Conservation (phyloP, 2,113 vertebrate genomes). For the Cebus imitator region DNA sequence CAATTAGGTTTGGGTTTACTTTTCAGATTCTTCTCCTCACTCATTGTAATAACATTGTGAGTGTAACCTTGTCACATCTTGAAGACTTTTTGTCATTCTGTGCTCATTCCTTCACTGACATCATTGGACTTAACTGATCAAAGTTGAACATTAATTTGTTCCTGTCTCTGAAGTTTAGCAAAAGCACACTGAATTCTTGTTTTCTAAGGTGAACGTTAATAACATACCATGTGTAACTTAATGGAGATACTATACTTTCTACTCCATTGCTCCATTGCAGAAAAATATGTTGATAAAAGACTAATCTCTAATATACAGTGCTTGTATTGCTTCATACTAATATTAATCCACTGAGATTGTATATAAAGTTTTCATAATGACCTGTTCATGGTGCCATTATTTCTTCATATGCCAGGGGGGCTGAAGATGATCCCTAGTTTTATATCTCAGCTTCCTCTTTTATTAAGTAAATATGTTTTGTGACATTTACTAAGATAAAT, state of each 20-base stretch:
- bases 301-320: not conserved
- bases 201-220: not conserved
- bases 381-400: not conserved
- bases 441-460: not conserved
- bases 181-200: not conserved
- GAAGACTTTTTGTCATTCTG: not conserved
- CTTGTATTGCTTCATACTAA: not conserved
- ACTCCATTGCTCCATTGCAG: not conserved
- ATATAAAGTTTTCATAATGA: not conserved
- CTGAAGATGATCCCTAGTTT: not conserved
- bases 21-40: not conserved
- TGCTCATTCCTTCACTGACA: not conserved
- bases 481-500: slow-evolving; percentile 5
- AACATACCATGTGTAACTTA: not conserved
- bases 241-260: not conserved
- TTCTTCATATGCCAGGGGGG: not conserved
- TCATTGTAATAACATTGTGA: not conserved
- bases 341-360: not conserved
- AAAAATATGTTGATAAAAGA: not conserved
- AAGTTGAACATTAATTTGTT: not conserved
- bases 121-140: not conserved
- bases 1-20: not conserved
- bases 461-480: not conserved
- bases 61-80: not conserved
- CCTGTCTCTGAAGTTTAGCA: not conserved